A percentile compares a stretch with the other conserved stretches of the same genome.
Conservation (phyloP, 1,140 invertebrate genomes). For the Pseudomyrmex concolor region DNA sequence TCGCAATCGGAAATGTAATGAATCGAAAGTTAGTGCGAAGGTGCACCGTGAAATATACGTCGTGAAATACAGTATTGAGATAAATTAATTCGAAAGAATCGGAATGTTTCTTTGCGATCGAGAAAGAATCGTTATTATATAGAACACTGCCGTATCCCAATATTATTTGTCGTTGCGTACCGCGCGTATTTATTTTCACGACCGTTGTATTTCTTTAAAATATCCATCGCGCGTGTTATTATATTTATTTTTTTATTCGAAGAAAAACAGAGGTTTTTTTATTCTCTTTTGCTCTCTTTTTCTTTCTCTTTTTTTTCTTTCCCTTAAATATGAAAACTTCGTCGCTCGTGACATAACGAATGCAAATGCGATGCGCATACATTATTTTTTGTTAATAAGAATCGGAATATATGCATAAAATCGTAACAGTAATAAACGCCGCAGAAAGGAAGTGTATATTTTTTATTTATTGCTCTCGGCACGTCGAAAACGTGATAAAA, state of each 20-base stretch:
- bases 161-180: background rate
- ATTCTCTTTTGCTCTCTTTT: too few species aligned
- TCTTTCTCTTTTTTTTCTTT: background rate
- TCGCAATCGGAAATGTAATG: conserved; percentile 41
- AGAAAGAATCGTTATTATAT: conserved; percentile 8
- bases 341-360: conserved; percentile 14
- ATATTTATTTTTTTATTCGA: conserved; percentile 38
- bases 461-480: conserved; percentile 27
- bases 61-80: conserved; percentile 31
- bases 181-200: background rate
- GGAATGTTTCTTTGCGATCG: conserved; percentile 42
- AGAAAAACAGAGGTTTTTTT: too few species aligned
- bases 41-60: background rate
- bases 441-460: conserved; percentile 1
- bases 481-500: conserved; percentile 24
- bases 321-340: conserved; percentile 41
- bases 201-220: conserved; percentile 2
- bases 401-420: conserved; percentile 41
- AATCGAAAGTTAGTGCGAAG: conserved; percentile 47
- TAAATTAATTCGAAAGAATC: conserved; percentile 63
- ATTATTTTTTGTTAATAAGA: conserved; percentile 52
- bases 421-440: conserved; percentile 35
- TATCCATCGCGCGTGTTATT: conserved; percentile 1
- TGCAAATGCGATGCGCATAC: conserved; percentile 48
- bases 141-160: background rate